phyloP scores from a whole-genome alignment of 2,113 vertebrate species.

The Zosterops borbonicus region DNA sequence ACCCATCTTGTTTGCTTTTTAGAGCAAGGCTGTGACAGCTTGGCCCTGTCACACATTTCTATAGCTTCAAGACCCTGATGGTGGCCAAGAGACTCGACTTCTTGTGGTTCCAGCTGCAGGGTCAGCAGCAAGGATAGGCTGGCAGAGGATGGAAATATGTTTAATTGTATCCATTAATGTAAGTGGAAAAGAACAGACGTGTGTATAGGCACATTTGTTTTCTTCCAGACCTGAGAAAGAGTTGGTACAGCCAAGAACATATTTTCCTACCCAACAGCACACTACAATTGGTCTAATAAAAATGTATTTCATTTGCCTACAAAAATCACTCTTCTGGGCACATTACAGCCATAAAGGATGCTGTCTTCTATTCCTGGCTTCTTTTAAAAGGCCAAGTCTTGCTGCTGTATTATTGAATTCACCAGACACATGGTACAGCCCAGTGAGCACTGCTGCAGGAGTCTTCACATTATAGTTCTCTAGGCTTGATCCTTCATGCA shows the following conservation, averaged over 20 bases:
- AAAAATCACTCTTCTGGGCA: not conserved
- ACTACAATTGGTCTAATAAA: constrained; percentile 9
- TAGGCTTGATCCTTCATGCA: not conserved
- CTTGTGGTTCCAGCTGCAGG: not conserved
- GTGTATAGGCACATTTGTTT: not conserved
- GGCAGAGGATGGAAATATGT: not conserved
- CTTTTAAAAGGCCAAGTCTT: not conserved
- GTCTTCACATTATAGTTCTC: not conserved
- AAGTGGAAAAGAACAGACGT: not conserved
- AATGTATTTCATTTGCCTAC: constrained; percentile 9
- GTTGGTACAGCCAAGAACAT: not conserved
- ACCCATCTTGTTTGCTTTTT: not conserved
- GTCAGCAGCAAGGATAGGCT: not conserved
- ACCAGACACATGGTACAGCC: not conserved
- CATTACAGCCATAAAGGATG: not conserved
- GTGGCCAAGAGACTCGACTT: not conserved
- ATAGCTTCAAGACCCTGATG: fast-evolving
- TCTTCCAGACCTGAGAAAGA: not conserved
- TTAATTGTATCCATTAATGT: not conserved
- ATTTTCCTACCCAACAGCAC: not conserved
- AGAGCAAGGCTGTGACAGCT: not conserved
- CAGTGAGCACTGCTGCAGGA: constrained; percentile 7
- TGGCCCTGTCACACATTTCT: not conserved
- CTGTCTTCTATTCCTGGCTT: not conserved
- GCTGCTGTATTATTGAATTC: not conserved